These are phyloP conservation scores for Nipponacmea schrenckii DNA, from an alignment of 2,888 invertebrate species.

Conservation along the genomic window DNA sequence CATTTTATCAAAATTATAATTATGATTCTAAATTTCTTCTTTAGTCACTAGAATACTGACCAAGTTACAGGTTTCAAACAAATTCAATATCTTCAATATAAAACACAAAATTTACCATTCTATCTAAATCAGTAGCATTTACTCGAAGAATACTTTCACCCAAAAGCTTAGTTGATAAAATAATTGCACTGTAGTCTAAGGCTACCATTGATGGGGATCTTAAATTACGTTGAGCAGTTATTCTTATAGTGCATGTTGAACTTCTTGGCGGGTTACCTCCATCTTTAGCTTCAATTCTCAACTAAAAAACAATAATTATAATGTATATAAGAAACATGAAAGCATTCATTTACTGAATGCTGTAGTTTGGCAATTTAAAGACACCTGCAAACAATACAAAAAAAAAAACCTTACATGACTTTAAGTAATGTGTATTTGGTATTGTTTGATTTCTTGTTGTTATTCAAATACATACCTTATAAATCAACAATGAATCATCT, in stretches of 20 bases:
- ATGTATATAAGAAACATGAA: neutral
- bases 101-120: constrained; percentile 43
- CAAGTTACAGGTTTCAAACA: too few relatives aligned
- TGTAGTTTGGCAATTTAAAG: neutral
- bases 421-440: too few relatives aligned
- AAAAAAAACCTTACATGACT: neutral
- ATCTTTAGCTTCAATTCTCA: constrained; percentile 56
- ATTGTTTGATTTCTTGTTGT: neutral
- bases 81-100: neutral
- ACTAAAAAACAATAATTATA: constrained; percentile 29
- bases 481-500: constrained; percentile 42
- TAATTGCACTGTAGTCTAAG: constrained; percentile 32
- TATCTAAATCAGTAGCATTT: constrained; percentile 53
- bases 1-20: too few relatives aligned
- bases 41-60: too few relatives aligned
- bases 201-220: constrained; percentile 39
- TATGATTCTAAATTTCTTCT: too few relatives aligned
- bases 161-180: constrained; percentile 42
- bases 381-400: neutral
- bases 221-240: constrained; percentile 46
- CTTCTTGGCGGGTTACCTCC: constrained; percentile 51
- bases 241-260: constrained; percentile 43
- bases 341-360: neutral
- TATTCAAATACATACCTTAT: constrained; percentile 41
- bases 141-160: constrained; percentile 40